These are phyloP conservation scores for Gonatopus flavifemur DNA, from an alignment of 1,140 invertebrate species.

Conservation along the genomic window DNA sequence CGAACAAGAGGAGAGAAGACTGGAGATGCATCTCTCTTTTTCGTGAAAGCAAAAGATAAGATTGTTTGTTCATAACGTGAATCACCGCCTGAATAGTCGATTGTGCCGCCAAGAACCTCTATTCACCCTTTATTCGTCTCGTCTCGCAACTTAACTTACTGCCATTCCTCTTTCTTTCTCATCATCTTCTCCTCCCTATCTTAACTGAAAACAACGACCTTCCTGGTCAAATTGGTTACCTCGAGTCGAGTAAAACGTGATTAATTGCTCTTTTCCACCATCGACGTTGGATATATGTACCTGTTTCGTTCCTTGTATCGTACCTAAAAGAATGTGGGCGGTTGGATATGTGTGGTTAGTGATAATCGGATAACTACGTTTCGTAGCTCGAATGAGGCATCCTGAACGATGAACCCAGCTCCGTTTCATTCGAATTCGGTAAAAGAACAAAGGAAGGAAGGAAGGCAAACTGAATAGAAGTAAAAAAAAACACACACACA, in stretches of 20 bases:
- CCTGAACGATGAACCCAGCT: not conserved
- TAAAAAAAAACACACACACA: no score
- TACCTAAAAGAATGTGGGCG: no score
- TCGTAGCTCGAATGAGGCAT: slow-evolving; percentile 37
- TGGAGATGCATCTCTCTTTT: slow-evolving; percentile 23
- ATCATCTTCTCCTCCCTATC: slow-evolving; percentile 6
- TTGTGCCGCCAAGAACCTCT: slow-evolving; percentile 27
- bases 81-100: slow-evolving; percentile 28
- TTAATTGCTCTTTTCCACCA: slow-evolving; percentile 42
- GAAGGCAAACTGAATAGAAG: no score
- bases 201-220: slow-evolving; percentile 45
- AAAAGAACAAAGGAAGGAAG: not conserved
- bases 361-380: slow-evolving; percentile 42
- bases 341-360: slow-evolving; percentile 21
- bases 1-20: no score
- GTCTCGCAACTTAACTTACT: not conserved
- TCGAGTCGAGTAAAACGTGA: slow-evolving; percentile 39
- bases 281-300: slow-evolving; percentile 28
- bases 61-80: slow-evolving; percentile 33
- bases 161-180: not conserved
- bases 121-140: slow-evolving; percentile 3
- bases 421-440: not conserved
- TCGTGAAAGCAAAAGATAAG: slow-evolving; percentile 29
- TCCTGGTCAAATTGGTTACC: slow-evolving; percentile 44
- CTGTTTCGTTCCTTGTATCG: slow-evolving; percentile 6